Evolutionary conservation across 2,797 vertebrate genomes (phyloP), one percentile per base, ranked within the genome.

Genomic region (Acipenser ruthenus): DNA sequence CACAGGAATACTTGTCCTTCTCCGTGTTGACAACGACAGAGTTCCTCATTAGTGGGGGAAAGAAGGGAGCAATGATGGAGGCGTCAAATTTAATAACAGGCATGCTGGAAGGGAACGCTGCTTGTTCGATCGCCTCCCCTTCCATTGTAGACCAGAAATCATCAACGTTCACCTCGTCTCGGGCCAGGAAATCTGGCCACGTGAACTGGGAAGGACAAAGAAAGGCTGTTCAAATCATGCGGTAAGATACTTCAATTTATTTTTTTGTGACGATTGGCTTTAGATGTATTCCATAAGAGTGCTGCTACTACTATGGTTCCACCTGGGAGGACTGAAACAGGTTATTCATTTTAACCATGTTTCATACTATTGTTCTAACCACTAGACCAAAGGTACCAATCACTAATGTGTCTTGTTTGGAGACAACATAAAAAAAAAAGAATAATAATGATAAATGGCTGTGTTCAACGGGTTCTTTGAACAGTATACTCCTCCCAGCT

Each of bases 131-230:
- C 47, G 96, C 96, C 78, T 99, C 97, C 0, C 90, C 94, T 80
- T 99, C 97, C 94, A 99, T 95, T 0, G 94, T 96, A 77, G 95
- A 87, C 97, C 97, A 99, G 73, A 99, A 99, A 80, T 98, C 97
- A 61, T 99, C 97, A 62, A 93, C 83, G 3, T 93, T 95, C n/a
- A 99, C 97, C 77, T 99, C 96, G 66, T 92, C 95, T 1, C 91
- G 88, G 51, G 90, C 74, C 61, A 92, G 79, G 73, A 87, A 87
- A 73, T 97, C 94, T 1, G 97, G 97, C 96, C 97, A 99, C 6
- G 93, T 99, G 77, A 99, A 99, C 97, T 97, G 73, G 49, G 69
- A 70, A 71, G 67, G 73, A 73, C 69, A 64, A 50, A 71, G 70
- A 18, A 74, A 67, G 37, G 37, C 37, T 37, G 1, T 37, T 37